Percentiles rank a stretch among this genome's conserved stretches.
phyloP scores from a whole-genome alignment of 2,888 invertebrate genomes.

The Tetropium fuscum region DNA sequence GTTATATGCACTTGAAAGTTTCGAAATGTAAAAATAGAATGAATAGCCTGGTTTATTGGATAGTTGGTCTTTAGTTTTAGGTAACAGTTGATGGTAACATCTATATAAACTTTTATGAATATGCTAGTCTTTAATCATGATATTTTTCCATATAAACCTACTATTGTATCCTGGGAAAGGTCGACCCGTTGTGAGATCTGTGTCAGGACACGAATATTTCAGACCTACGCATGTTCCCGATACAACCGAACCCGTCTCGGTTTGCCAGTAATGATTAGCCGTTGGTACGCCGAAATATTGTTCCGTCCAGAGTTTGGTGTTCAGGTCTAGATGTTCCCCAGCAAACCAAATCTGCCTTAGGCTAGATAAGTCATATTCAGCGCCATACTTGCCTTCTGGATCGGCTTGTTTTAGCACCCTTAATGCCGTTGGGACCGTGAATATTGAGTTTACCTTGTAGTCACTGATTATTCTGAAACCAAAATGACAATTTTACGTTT shows the following conservation, averaged over 20 bases:
- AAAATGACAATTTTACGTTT: not conserved
- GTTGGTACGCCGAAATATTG: conserved; percentile 79
- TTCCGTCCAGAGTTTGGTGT: conserved; percentile 85
- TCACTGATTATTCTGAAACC: conserved; percentile 83
- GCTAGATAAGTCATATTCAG: conserved; percentile 77
- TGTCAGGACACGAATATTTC: conserved; percentile 70
- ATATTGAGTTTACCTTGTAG: conserved; percentile 85
- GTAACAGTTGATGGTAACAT: too few species aligned
- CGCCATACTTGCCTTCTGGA: conserved; percentile 76
- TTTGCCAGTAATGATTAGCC: conserved; percentile 98
- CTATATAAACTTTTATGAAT: too few species aligned
- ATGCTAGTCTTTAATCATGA: too few species aligned
- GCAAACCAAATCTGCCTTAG: conserved; percentile 83
- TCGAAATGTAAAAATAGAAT: too few species aligned
- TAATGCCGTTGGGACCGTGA: conserved; percentile 93
- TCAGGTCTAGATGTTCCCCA: conserved; percentile 94
- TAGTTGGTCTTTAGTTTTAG: too few species aligned
- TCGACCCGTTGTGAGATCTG: conserved; percentile 79
- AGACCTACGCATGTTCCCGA: conserved; percentile 87
- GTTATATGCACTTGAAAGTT: too few species aligned
- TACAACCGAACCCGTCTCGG: conserved; percentile 93
- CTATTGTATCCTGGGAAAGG: conserved; percentile 91
- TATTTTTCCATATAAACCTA: too few species aligned
- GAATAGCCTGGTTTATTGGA: too few species aligned
- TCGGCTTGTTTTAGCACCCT: conserved; percentile 87